Evolutionary conservation across 2,888 invertebrate species (phyloP).

Genomic region (Thera obeliscata): DNA sequence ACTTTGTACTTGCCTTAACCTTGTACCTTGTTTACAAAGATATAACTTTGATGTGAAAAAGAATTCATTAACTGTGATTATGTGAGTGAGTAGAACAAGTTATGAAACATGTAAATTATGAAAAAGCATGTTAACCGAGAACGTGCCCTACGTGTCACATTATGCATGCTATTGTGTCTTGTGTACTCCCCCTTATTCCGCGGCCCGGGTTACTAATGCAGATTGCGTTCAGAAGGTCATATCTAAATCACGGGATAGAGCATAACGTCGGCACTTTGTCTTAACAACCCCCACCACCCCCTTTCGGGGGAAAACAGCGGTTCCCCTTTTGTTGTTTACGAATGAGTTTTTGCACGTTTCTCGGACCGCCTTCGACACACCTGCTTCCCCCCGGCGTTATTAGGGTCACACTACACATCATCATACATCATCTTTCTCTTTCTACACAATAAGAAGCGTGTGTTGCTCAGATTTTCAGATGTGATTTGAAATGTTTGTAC

Average conservation of each 20-base stretch:
- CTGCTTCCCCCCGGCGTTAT: constrained; percentile 63
- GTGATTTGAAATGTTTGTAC: too few relatives aligned
- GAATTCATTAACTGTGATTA: too few relatives aligned
- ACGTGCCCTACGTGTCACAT: background rate
- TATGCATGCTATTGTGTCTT: background rate
- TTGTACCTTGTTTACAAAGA: too few relatives aligned
- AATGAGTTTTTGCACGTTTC: constrained; percentile 78
- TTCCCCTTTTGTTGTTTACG: constrained; percentile 77
- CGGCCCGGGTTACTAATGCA: constrained; percentile 69
- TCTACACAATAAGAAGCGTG: background rate
- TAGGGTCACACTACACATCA: constrained; percentile 29
- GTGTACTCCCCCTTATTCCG: constrained; percentile 32
- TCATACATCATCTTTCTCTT: background rate
- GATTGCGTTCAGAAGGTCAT: constrained; percentile 78
- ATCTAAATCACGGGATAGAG: constrained; percentile 79
- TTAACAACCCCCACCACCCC: constrained; percentile 71
- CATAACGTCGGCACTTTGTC: constrained; percentile 78
- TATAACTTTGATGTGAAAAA: too few relatives aligned
- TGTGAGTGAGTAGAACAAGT: too few relatives aligned
- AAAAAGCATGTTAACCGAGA: too few relatives aligned
- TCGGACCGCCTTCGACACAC: constrained; percentile 71
- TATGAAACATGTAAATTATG: too few relatives aligned
- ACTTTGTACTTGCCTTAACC: too few relatives aligned
- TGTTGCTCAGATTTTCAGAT: too few relatives aligned
- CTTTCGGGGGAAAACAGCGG: constrained; percentile 55